These are phyloP conservation scores for human DNA, from an alignment of 2,113 vertebrate genomes.

Conservation along the genomic window GRCh38 chr6:147374501-147375000, in stretches of 20 bases:
- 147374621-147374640: background rate
- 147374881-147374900: background rate
- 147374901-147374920: background rate
- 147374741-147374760: background rate
- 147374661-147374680: background rate
- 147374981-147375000: background rate
- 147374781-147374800: background rate
- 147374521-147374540: background rate
- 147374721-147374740: background rate
- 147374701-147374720: background rate
- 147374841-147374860: background rate
- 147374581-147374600: background rate
- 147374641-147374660: background rate
- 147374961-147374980: background rate
- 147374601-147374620: background rate
- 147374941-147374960: background rate
- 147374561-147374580: background rate
- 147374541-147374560: background rate
- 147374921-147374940: background rate
- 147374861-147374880: background rate
- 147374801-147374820: background rate
- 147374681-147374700: background rate
- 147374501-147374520: constrained; percentile 1
- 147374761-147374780: background rate
- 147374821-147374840: background rate